Conservation (phyloP, 2,888 invertebrate species). For the Clivina fossor region DNA sequence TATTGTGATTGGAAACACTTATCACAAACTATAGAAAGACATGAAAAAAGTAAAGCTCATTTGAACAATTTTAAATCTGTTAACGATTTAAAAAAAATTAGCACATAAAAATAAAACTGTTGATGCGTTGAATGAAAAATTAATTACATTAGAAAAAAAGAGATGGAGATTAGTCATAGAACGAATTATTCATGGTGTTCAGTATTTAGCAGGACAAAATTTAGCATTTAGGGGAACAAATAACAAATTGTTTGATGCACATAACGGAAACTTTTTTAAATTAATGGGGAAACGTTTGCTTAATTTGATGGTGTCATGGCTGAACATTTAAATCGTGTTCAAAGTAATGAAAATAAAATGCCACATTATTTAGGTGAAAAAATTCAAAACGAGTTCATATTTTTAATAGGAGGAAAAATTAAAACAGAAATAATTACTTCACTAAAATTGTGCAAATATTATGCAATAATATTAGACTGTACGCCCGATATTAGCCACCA, state of each 20-base stretch:
- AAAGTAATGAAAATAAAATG: constrained; percentile 9
- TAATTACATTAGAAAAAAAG: too few relatives aligned
- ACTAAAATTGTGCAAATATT: constrained; percentile 7
- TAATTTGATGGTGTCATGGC: constrained; percentile 27
- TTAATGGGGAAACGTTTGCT: constrained; percentile 24
- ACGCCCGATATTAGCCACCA: constrained; percentile 3
- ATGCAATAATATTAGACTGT: constrained; percentile 9
- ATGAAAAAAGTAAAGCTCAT: too few relatives aligned
- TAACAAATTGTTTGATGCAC: constrained; percentile 14
- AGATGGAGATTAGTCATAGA: too few relatives aligned
- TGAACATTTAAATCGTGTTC: constrained; percentile 3
- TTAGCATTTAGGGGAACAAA: constrained; percentile 24
- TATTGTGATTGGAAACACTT: too few relatives aligned
- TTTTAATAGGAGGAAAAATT: constrained; percentile 2
- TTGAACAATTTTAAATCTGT: too few relatives aligned
- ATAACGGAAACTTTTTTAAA: constrained; percentile 32
- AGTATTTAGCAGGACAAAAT: too few relatives aligned
- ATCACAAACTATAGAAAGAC: too few relatives aligned
- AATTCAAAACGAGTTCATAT: constrained; percentile 10
- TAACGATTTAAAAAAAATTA: too few relatives aligned
- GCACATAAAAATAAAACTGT: too few relatives aligned
- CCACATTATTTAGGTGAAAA: constrained; percentile 8
- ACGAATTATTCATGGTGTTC: too few relatives aligned
- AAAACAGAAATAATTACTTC: constrained; percentile 2
- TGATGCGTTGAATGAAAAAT: too few relatives aligned